These are phyloP conservation scores for Hiodon tergisus DNA, from an alignment of 2,113 vertebrate species.

Conservation along the genomic window DNA sequence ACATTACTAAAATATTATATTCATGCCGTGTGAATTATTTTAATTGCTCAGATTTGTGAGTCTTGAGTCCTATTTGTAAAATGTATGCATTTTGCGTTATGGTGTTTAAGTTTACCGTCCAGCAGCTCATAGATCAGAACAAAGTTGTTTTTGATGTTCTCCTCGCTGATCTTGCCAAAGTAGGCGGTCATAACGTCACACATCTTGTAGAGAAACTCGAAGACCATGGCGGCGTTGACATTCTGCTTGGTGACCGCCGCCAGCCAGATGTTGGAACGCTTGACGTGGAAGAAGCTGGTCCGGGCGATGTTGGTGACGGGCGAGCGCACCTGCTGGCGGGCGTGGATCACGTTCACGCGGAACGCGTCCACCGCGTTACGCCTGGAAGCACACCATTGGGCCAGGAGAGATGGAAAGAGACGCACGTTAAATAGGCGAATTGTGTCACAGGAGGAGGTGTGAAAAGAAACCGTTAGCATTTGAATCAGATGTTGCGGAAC, in stretches of 20 bases:
- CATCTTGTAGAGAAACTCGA: conserved; percentile 99
- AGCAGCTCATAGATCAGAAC: conserved; percentile 97
- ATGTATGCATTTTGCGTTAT: background rate
- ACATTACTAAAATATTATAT: too few species aligned
- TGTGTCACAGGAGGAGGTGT: too few species aligned
- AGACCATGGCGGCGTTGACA: conserved; percentile 98
- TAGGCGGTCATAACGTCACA: conserved; percentile 98
- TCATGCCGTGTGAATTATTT: too few species aligned
- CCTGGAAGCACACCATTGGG: conserved; percentile 49
- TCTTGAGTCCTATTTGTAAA: too few species aligned
- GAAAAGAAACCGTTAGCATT: too few species aligned
- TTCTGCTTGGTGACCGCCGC: conserved; percentile 99
- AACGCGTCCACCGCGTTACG: conserved; percentile 97
- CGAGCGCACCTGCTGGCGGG: conserved; percentile 95
- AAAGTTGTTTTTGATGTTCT: conserved; percentile 99
- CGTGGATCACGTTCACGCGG: conserved; percentile 97
- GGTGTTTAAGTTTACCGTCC: conserved; percentile 71
- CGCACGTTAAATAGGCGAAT: background rate
- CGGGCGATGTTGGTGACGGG: conserved; percentile 98
- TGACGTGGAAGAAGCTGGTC: conserved; percentile 98
- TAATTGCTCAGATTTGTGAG: too few species aligned
- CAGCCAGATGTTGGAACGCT: conserved; percentile 99
- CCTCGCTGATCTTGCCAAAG: conserved; percentile 98
- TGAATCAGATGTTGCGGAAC: background rate
- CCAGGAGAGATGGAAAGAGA: background rate